Conservation (phyloP, 2,888 invertebrate genomes). For the Pristionchus arcanus region DNA sequence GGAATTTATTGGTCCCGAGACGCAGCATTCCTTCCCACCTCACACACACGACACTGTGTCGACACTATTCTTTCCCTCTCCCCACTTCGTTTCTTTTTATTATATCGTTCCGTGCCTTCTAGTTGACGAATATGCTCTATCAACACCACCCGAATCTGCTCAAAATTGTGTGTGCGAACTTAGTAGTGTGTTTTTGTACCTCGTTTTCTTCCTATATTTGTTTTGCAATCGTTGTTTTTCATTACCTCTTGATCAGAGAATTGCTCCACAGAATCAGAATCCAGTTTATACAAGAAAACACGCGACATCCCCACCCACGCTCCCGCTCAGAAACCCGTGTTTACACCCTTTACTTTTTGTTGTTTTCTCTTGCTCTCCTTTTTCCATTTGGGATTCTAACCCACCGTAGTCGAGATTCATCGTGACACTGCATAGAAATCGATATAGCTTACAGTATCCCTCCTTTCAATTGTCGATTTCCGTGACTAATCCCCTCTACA, state of each 20-base stretch:
- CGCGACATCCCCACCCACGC: background rate
- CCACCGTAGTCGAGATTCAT: constrained; percentile 2
- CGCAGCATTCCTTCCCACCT: background rate
- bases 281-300: background rate
- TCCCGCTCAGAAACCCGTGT: background rate
- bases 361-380: background rate
- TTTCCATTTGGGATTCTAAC: constrained; percentile 12
- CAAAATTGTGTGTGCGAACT: background rate
- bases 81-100: too few species aligned
- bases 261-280: constrained; percentile 33
- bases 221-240: constrained; percentile 40
- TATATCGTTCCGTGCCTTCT: constrained; percentile 33
- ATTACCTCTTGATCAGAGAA: constrained; percentile 11
- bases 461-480: background rate
- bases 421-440: background rate
- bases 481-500: background rate
- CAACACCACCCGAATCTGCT: background rate
- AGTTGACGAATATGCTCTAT: constrained; percentile 30
- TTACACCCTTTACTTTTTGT: background rate
- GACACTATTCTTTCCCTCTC: background rate
- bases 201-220: background rate
- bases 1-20: constrained; percentile 40
- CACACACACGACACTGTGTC: background rate
- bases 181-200: constrained; percentile 7
- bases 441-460: constrained; percentile 2